Evolutionary conservation across 2,113 vertebrate species (phyloP).

Genomic region (Nettapus auritus): DNA sequence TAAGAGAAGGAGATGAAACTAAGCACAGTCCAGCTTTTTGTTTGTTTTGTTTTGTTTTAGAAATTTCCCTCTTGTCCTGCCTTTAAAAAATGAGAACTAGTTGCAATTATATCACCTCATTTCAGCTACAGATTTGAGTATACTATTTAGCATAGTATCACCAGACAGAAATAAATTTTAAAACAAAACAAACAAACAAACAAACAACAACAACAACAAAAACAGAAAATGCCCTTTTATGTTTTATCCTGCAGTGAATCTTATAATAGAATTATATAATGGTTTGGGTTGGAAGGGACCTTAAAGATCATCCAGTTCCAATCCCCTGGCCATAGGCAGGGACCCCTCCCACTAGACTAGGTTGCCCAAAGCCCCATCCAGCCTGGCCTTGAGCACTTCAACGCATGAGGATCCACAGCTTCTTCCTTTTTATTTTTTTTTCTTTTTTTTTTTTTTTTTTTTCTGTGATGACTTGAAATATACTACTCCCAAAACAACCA

Average conservation of each 20-base stretch:
- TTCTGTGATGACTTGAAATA: no score
- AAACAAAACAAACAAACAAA: background rate
- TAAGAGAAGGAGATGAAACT: background rate
- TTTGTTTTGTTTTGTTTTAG: background rate
- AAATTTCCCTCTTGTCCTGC: background rate
- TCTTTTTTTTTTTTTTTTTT: no score
- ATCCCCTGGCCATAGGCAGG: no score
- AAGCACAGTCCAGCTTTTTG: background rate
- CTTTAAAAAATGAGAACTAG: background rate
- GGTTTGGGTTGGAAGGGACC: background rate
- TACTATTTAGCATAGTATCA: background rate
- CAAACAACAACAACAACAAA: background rate
- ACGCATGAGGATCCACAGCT: no score
- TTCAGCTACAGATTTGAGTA: background rate
- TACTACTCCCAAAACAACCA: no score
- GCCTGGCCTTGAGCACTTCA: no score
- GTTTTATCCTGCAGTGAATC: background rate
- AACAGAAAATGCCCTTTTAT: background rate
- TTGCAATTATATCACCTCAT: background rate
- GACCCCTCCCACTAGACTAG: no score
- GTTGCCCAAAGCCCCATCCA: no score
- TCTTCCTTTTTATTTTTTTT: no score
- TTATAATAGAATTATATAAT: background rate
- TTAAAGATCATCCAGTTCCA: background rate
- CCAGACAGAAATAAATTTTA: background rate